Evolutionary conservation across 2,113 vertebrate species (phyloP).

Genomic region (Phylloscopus whistleri): DNA sequence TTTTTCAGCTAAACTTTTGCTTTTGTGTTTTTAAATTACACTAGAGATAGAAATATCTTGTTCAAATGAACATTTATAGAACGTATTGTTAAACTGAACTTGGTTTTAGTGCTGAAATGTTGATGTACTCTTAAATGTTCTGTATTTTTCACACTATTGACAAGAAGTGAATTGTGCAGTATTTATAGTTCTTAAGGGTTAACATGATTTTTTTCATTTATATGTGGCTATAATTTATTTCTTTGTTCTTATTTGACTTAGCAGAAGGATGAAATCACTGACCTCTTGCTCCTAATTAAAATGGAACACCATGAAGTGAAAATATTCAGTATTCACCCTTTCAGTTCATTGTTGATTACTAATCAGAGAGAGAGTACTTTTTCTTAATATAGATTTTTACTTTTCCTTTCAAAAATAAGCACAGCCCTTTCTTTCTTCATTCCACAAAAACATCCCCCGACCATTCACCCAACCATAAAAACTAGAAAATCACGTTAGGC

Average conservation of each 20-base stretch:
- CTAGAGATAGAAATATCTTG: neutral
- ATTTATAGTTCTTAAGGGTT: neutral
- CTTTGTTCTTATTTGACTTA: neutral
- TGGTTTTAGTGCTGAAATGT: neutral
- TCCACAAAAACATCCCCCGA: neutral
- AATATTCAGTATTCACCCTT: neutral
- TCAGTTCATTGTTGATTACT: neutral
- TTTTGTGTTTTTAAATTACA: neutral
- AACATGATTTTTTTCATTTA: neutral
- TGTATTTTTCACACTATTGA: fast-evolving
- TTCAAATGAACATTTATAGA: neutral
- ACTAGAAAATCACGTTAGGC: neutral
- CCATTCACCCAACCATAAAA: neutral
- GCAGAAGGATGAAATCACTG: neutral
- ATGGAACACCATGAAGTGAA: neutral
- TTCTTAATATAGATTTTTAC: neutral
- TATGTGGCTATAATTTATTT: neutral
- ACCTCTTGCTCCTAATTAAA: neutral
- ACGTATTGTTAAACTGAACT: neutral
- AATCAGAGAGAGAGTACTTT: neutral
- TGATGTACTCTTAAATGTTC: neutral
- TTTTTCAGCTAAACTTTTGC: neutral
- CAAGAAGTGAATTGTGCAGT: neutral
- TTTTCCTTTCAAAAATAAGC: neutral
- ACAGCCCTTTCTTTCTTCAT: neutral